Base-by-base conservation (phyloP, 2,797 vertebrate genomes). In the Hybognathus amarus region DNA sequence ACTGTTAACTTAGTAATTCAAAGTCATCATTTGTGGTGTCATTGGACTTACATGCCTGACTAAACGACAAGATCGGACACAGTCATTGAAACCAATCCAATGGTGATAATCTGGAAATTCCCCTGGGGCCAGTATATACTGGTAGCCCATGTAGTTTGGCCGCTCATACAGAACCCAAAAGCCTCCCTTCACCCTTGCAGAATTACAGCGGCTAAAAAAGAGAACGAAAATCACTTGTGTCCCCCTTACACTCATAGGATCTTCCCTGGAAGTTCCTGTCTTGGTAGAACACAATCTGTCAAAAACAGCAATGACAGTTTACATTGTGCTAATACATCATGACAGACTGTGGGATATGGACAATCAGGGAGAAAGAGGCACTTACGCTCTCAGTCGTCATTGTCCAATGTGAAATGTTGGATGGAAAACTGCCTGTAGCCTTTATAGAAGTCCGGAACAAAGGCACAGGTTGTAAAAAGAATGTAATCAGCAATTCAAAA, bases 161-260 rank as follows among this genome's bases (percentile, higher is more conserved):
- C 24, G 85, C 80, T 93, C 90, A 5, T 92, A 93, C 70, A 94
- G 87, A 47, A 93, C 91, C 91, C 92, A 93, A 89, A 91, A 91
- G 67, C 93, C 91, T 11, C 90, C 89, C 64, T 92, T 91, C 79
- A 94, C 92, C 76, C 89, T 91, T 45, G 92, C 86, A 82, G 92
- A 93, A 86, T 89, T 92, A 75, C 91, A 94, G 77, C 77, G 85
- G 83, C 80, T 89, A 64, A 93, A 89, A 85, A 87, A 89, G n/a
- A 36, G 85, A 79, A 63, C 83, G 88, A 17, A 90, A 91, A 83
- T 91, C 89, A 47, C 89, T 67, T 77, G 87, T 86, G 85, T 94
- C 91, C 1, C 40, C 50, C 67, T 85, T 88, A 87, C 91, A 91
- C 85, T 92, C 92, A 82, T 92, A 87, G 85, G 77, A 84, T 45